A percentile compares a stretch with the other conserved stretches of the same genome.
phyloP scores from a whole-genome alignment of 2,797 vertebrate species.

The Spinibarbus caldwelli region DNA sequence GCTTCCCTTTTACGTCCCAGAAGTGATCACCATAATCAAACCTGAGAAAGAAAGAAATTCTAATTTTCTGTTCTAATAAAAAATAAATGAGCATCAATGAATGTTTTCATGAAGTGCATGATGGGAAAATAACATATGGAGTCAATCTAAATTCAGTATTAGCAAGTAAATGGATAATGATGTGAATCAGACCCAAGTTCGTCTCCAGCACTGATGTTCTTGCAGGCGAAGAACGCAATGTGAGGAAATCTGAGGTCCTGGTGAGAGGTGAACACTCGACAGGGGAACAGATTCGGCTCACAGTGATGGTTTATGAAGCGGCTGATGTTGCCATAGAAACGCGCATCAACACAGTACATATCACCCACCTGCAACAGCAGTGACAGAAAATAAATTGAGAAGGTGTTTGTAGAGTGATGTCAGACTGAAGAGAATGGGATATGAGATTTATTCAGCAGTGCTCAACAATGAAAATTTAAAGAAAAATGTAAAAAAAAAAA shows the following conservation, averaged over 20 bases:
- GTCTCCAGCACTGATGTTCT: conserved; percentile 89
- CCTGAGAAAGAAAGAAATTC: conserved; percentile 69
- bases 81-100: neutral
- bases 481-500: no score
- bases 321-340: conserved; percentile 98
- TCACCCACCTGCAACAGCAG: conserved; percentile 88
- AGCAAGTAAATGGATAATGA: neutral
- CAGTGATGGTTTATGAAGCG: conserved; percentile 99
- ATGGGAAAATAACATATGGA: neutral
- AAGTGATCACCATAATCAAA: conserved; percentile 98
- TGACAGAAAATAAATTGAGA: neutral
- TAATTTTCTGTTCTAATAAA: neutral
- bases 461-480: neutral
- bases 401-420: neutral
- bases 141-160: no score
- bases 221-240: conserved; percentile 95
- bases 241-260: conserved; percentile 98
- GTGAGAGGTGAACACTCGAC: conserved; percentile 95
- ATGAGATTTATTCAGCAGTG: neutral
- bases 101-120: neutral
- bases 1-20: conserved; percentile 96
- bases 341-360: conserved; percentile 94
- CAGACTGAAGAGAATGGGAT: neutral
- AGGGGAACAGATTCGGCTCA: conserved; percentile 95
- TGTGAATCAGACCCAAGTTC: conserved; percentile 86